Base-by-base conservation (phyloP, 2,888 invertebrate genomes). In the Dolichopus griseipennis region DNA sequence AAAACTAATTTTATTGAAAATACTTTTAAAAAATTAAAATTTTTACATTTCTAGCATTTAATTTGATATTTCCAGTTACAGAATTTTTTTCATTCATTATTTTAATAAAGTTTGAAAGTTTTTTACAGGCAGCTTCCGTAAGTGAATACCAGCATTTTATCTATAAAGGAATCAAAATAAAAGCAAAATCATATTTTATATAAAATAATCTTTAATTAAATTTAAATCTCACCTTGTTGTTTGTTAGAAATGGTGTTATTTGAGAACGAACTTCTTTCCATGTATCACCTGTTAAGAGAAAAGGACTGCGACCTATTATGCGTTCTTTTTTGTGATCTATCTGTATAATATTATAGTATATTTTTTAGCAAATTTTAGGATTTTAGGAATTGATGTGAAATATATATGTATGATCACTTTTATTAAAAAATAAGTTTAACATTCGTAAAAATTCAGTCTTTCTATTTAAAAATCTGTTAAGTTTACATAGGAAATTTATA, bases 221-320 rank as follows among this genome's bases (percentile, higher is more conserved):
- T 52, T 6, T 18, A 1, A 15, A 18, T 6, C 18, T 52, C 5
- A 52, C 52, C 52, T 52, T 52, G 18, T 52, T 52, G 3, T 15
- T n/a, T 1, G 85, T 84, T 41, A 86, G 80, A 1, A 82, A 83
- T 0, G 84, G 83, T 0, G 84, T 82, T 21, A 86, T 71, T 71
- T 83, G 83, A 1, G 78, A 75, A 9, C 86, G 78, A 1, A 82
- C 75, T 1, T 78, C 76, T 69, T 83, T 83, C 86, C 86, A 85
- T 70, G 79, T 74, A 15, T 81, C 77, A 1, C 84, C 83, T 12
- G 77, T 80, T 27, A 84, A 71, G 0, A 77, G 69, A 71, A 86
- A 84, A 0, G 84, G 83, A 77, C 84, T 83, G 64, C 80, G 79
- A 2, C 79, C 79, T 8, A 82, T 74, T 7, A 86, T 72, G 0